Evolutionary conservation across 2,113 vertebrate species (phyloP).

Genomic region (Erythrocercus mccallii): DNA sequence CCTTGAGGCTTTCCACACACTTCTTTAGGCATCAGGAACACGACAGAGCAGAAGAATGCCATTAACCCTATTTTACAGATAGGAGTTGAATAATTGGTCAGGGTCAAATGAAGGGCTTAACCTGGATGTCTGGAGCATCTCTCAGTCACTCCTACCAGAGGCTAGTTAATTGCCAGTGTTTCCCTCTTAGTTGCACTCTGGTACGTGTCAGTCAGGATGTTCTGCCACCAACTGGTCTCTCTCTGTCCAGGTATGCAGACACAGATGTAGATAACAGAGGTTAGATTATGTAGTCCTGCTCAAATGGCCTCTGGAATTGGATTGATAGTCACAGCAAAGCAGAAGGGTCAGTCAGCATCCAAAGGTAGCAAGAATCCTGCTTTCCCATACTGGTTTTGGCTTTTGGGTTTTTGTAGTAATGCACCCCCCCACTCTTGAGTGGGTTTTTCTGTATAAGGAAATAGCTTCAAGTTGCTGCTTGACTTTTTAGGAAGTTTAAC

Average conservation of each 20-base stretch:
- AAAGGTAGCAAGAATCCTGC: background rate
- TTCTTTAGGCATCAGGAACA: background rate
- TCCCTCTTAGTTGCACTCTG: background rate
- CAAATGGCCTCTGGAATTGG: background rate
- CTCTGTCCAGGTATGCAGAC: background rate
- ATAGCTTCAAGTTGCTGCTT: no score
- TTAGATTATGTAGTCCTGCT: background rate
- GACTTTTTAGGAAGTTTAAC: no score
- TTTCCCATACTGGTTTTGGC: background rate
- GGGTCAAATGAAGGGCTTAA: background rate
- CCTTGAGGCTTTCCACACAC: background rate
- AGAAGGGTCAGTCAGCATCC: background rate
- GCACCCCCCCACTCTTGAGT: no score
- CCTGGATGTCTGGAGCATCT: background rate
- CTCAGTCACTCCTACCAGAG: background rate
- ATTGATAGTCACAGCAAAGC: background rate
- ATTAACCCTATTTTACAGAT: background rate
- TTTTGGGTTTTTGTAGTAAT: no score
- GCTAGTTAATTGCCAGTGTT: background rate
- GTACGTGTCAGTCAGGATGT: background rate
- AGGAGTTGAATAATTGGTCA: background rate
- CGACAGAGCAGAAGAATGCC: background rate
- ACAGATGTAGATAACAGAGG: background rate
- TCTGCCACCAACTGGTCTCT: background rate
- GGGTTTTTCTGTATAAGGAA: no score